These are phyloP conservation scores for Sylvicola fuscatus DNA, from an alignment of 2,888 invertebrate genomes.

Conservation along the genomic window DNA sequence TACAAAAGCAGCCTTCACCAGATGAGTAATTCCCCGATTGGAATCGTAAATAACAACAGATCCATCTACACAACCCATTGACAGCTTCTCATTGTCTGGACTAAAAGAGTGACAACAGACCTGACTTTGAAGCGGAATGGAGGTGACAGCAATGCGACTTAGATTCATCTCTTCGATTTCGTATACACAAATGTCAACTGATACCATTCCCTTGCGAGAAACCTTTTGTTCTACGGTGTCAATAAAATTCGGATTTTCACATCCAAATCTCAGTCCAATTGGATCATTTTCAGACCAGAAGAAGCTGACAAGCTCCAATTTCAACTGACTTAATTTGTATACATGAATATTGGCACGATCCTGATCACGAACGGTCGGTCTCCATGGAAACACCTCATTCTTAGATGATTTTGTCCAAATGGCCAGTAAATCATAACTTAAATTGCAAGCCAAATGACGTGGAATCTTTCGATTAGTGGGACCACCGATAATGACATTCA, in stretches of 20 bases:
- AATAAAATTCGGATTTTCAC: conserved; percentile 43
- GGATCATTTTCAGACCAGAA: conserved; percentile 79
- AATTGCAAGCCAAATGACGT: conserved; percentile 22
- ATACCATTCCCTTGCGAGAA: conserved; percentile 45
- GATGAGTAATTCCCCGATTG: conserved; percentile 48
- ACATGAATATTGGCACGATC: conserved; percentile 79
- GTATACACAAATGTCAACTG: conserved; percentile 44
- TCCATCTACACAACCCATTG: conserved; percentile 70
- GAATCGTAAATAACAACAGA: conserved; percentile 63
- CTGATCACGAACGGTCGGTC: conserved; percentile 61
- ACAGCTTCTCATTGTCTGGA: conserved; percentile 48
- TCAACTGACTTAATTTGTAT: conserved; percentile 39
- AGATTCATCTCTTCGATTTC: conserved; percentile 35
- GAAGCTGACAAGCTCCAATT: conserved; percentile 55
- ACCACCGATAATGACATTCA: conserved; percentile 27
- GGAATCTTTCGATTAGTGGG: conserved; percentile 19
- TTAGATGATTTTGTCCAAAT: conserved; percentile 72
- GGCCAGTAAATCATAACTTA: conserved; percentile 31
- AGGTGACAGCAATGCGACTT: conserved; percentile 41
- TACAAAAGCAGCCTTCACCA: conserved; percentile 62
- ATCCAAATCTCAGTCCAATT: conserved; percentile 57
- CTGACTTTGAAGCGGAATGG: conserved; percentile 48
- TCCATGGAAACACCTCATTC: conserved; percentile 86
- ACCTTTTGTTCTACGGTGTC: conserved; percentile 69
- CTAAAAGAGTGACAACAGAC: conserved; percentile 44